Evolutionary conservation across 2,888 invertebrate genomes (phyloP), one percentile per base, ranked within the genome.

Genomic region (Heliconius ethilla): DNA sequence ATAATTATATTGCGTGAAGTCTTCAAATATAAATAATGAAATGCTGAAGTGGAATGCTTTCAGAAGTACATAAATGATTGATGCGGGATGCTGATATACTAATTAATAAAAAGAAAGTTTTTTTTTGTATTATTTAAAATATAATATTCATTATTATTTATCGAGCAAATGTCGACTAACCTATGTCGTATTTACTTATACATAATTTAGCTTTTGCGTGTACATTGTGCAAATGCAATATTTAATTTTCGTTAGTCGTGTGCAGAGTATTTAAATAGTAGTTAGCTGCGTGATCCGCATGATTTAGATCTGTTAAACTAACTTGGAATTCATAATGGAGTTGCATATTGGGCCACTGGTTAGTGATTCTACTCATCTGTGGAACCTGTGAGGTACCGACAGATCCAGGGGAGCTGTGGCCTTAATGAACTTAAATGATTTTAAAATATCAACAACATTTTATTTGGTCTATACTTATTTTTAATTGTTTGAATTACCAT

Each of bases 21-120:
- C 15, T 15, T n/a, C 59, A 59, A 59, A 72, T 33, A 55, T 72
- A 72, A 72, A 33, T 51, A 33, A 55, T 33, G 59, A 37, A 72
- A 55, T 11, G n/a, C 70, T 72, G 51, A 33, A 72, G 22, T n/a
- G 55, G 22, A 33, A 70, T 70, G 13, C 29, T 72, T 72, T 59
- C 72, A n/a, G 13, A 51, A 70, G 55, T 59, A 59, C 33, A n/a
- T n/a, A 59, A 72, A 72, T 72, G 59, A 72, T 72, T 72, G 72
- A 59, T 72, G 72, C 9, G 13, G 33, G 13, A 5, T 72, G 33
- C 25, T 72, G 72, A 59, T 72, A 37, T 37, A 59, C 59, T 59
- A 33, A 72, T 59, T 9, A 59, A 51, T 51, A 51, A 51, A 59
- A 72, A 13, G 59, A 13, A 59, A 13, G n/a, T 37, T 18, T 5